Conservation (phyloP, 2,888 invertebrate species). For the Tipula vernalis region DNA sequence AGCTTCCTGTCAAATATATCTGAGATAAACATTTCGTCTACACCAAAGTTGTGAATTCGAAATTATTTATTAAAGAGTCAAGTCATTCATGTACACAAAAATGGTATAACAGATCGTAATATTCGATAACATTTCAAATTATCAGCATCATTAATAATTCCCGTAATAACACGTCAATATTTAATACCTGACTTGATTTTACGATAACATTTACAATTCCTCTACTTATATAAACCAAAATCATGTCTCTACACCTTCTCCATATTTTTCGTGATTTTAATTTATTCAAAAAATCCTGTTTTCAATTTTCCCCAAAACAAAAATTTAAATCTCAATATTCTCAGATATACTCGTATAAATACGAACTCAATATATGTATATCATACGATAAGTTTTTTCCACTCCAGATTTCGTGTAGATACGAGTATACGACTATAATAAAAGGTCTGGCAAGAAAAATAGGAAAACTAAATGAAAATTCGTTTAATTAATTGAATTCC, state of each 20-base stretch:
- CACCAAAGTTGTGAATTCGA: not conserved
- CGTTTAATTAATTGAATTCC: not conserved
- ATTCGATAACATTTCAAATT: not conserved
- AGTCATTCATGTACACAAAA: not conserved
- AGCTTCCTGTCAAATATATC: no score
- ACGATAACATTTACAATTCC: not conserved
- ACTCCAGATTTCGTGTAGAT: no score
- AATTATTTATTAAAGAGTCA: not conserved
- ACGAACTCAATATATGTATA: not conserved
- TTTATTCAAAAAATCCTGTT: not conserved
- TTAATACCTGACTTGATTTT: not conserved
- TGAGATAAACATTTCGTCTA: no score
- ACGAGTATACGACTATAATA: not conserved
- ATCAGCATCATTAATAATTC: not conserved
- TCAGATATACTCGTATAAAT: not conserved
- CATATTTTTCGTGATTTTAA: not conserved
- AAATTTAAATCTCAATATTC: not conserved
- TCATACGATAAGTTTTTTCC: not conserved
- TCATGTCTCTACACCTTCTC: not conserved
- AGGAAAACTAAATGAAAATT: not conserved
- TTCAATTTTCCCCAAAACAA: not conserved
- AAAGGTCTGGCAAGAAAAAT: not conserved
- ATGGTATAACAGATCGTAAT: not conserved
- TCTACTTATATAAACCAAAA: no score
- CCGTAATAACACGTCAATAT: not conserved